Base-by-base conservation (phyloP, 2,797 vertebrate species). In the Coreius guichenoti region DNA sequence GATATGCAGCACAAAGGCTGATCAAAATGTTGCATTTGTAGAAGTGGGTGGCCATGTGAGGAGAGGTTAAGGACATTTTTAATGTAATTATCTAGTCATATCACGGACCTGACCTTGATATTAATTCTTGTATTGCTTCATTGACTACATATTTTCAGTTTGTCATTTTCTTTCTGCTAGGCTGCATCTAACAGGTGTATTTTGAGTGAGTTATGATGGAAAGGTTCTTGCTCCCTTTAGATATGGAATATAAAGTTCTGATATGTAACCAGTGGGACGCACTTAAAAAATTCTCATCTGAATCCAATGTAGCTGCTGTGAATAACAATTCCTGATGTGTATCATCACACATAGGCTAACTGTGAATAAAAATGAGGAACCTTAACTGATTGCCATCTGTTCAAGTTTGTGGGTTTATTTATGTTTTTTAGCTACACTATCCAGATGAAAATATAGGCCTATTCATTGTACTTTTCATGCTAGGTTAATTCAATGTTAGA, bases 31-130 rank as follows among this genome's bases (percentile, higher is more conserved):
- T 39, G 19, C 21, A 29, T 69, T 81, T 39, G 43, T 49, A 45
- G n/a, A 83, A 54, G 82, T 63, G 58, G 31, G 11, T 51, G 81
- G 58, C 58, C 21, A 67, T 63, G 69, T 33, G 14, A 39, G 51
- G 21, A 39, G 16, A 39, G 81, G 43, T 67, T 65, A 82, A 75
- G 74, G 21, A 63, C 23, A 3, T 23, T 75, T 45, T 58, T 61
- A 39, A 47, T 45, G 26, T 9, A 31, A 43, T 12, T 31, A n/a
- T 58, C 36, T 54, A 47, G 17, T 67, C 43, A 49, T 47, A 17
- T 73, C 54, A 47, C 39, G 1, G 36, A 72, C 72, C 43, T 82
- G 70, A 74, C 70, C 13, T 11, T 19, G 21, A 75, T 23, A 65
- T 6, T 19, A 67, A 76, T 67, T 61, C 0, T 49, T 8, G 12